These are phyloP conservation scores for Myotis findleyi DNA, from an alignment of 2,797 vertebrate genomes.

Conservation along the genomic window DNA sequence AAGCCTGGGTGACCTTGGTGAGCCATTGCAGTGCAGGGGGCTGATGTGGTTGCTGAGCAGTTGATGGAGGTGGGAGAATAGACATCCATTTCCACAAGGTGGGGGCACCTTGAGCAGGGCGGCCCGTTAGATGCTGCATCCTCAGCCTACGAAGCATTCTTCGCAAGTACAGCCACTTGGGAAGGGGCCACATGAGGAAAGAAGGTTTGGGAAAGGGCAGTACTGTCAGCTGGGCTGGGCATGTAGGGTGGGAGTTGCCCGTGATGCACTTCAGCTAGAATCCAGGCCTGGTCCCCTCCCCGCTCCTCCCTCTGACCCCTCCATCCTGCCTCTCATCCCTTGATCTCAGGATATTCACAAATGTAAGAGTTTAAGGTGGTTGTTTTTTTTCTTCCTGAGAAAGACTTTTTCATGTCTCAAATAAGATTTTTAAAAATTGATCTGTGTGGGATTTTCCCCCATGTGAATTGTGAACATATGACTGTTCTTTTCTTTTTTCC, in stretches of 20 bases:
- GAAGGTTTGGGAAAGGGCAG: neutral
- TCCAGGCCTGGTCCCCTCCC: neutral
- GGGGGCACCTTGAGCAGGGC: neutral
- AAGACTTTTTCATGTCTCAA: neutral
- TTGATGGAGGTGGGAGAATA: neutral
- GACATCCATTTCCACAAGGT: neutral
- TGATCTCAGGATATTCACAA: neutral
- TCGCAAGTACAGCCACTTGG: neutral
- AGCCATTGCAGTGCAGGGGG: neutral
- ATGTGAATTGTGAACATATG: neutral
- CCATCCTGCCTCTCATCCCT: neutral
- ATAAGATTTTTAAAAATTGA: neutral
- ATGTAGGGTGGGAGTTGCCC: rapidly evolving
- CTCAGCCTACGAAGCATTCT: rapidly evolving
- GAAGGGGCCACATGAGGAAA: neutral
- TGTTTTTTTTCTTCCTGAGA: neutral
- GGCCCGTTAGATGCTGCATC: rapidly evolving
- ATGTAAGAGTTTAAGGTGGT: neutral
- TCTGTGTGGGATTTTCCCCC: neutral
- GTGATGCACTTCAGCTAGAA: rapidly evolving
- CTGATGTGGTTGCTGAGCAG: neutral
- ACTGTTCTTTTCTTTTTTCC: neutral
- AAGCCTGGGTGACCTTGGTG: neutral
- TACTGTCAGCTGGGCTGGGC: neutral
- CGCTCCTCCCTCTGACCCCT: neutral